Conservation (phyloP, 2,797 vertebrate species). For the Coregonus suidteri region DNA sequence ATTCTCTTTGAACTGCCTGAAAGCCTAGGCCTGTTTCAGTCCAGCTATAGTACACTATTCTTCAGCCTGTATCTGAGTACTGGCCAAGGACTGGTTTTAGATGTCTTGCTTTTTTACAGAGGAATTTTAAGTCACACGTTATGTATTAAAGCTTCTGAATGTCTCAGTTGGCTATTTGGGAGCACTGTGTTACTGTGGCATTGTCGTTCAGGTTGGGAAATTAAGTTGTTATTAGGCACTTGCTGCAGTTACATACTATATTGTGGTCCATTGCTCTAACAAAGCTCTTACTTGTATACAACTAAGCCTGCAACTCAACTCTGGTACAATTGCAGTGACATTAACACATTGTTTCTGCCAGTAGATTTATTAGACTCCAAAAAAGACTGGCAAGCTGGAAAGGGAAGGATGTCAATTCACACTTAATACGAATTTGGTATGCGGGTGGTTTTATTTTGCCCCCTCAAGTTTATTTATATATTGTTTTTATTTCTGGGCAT, state of each 20-base stretch:
- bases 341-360: background rate
- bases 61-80: background rate
- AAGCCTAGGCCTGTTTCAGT: background rate
- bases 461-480: no score
- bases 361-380: background rate
- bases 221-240: background rate
- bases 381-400: constrained; percentile 1
- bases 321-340: background rate
- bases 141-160: background rate
- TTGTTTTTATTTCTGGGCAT: no score
- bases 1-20: background rate
- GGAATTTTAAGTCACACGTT: background rate
- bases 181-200: background rate
- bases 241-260: background rate
- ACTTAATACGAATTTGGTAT: no score
- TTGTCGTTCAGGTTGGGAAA: background rate
- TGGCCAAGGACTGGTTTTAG: background rate
- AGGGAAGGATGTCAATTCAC: background rate
- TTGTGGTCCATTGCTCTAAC: background rate
- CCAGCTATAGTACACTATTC: background rate
- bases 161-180: background rate
- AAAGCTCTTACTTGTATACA: background rate
- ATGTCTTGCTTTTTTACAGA: background rate
- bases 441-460: no score
- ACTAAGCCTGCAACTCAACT: background rate